Base-by-base conservation (phyloP, 2,888 invertebrate species). In the Trichopria drosophilae region DNA sequence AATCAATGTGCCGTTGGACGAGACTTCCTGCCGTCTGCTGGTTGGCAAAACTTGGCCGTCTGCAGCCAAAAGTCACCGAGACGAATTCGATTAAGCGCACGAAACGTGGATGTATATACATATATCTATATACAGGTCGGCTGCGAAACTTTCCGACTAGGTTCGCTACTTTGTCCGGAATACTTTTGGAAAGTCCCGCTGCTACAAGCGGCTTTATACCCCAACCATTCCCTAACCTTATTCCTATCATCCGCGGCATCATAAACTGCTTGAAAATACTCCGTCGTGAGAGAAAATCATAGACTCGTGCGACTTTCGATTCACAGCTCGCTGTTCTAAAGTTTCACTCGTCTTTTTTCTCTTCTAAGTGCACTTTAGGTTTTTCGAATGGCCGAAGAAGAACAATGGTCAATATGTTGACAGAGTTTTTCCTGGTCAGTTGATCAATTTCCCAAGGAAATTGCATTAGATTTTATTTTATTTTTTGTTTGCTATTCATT, bases 11-110 rank as follows among this genome's bases (percentile, higher is more conserved):
- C 93, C 93, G 71, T 93, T 92, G 20, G 86, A 82, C 64, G 90
- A 90, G 59, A 90, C 90, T 61, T 88, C 84, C 75, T 94, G 93
- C 45, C 93, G 82, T 60, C 93, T 83, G 76, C 91, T 93, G 56
- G 90, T 83, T 5, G 93, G 94, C 43, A 94, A 78, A n/a, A 85
- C 82, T 76, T 88, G 88, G 4, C 90, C 90, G 71, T 90, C 93
- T 90, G 78, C 44, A 47, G 39, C n/a, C n/a, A 59, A 58, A 58
- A 56, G 47, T 40, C 47, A 37, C 40, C 20, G 32, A 40, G 39
- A 48, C 39, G 43, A 49, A 57, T 58, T 55, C 48, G 55, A 55
- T 51, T 51, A 50, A 32, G 36, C 45, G n/a, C n/a, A 53, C 46
- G 32, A 29, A 28, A 29, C 18, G 29, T n/a, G n/a, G n/a, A n/a